Percentiles rank a stretch among this genome's conserved stretches.
Evolutionary conservation across 2,797 vertebrate genomes (phyloP).

Genomic region (Agapornis canus): DNA sequence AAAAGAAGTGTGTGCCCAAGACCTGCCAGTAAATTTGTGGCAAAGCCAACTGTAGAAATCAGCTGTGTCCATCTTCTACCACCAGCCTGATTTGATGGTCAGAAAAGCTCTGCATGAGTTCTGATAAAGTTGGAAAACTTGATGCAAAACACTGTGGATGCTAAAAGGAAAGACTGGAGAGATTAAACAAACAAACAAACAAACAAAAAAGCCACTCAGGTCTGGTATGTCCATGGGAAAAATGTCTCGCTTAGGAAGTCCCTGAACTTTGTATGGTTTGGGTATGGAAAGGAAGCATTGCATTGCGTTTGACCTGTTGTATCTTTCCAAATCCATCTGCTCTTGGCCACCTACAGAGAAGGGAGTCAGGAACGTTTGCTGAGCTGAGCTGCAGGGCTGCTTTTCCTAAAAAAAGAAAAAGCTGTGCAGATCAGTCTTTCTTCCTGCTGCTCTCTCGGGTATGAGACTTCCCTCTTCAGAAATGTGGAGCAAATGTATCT

Average conservation of each 20-base stretch:
- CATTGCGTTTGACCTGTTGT: neutral
- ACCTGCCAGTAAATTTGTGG: fast-evolving
- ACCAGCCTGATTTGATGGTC: neutral
- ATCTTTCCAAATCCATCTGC: neutral
- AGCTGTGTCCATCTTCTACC: neutral
- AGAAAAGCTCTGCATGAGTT: neutral
- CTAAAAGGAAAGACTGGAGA: neutral
- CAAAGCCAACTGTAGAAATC: neutral
- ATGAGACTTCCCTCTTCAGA: neutral
- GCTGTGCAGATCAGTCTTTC: neutral
- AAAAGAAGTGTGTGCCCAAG: fast-evolving
- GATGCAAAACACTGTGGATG: neutral
- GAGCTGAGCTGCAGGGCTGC: neutral
- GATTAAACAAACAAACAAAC: neutral
- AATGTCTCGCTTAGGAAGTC: neutral
- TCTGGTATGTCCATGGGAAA: neutral
- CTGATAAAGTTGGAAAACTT: neutral
- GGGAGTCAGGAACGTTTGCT: neutral
- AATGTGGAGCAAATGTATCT: too few relatives aligned
- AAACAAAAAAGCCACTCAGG: neutral
- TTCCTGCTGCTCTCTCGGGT: neutral
- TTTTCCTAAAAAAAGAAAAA: neutral
- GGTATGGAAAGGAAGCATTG: neutral
- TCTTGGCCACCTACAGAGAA: neutral
- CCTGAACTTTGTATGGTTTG: neutral